A percentile compares a stretch with the other conserved stretches of the same genome.
Evolutionary conservation across 1,140 invertebrate species (phyloP).

Genomic region (Drosophila funebris): DNA sequence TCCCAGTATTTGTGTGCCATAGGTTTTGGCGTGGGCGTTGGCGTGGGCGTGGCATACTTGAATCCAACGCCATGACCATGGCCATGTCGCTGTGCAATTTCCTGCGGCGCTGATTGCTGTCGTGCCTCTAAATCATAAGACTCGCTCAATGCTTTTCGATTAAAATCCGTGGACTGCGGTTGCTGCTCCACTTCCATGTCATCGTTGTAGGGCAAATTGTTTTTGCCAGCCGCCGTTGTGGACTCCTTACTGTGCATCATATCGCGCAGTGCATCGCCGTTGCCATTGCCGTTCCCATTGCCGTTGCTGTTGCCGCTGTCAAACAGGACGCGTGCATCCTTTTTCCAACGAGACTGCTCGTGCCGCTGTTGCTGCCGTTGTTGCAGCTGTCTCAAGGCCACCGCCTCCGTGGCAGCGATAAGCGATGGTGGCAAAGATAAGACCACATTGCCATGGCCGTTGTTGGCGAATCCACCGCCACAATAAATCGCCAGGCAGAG

Average conservation of each 20-base stretch:
- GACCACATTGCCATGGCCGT: slow-evolving; percentile 68
- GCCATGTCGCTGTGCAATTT: slow-evolving; percentile 53
- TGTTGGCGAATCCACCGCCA: slow-evolving; percentile 56
- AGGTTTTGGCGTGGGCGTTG: neutral
- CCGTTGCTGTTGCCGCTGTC: slow-evolving; percentile 44
- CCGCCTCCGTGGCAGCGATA: slow-evolving; percentile 76
- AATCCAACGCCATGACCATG: slow-evolving; percentile 10
- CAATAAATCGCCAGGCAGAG: slow-evolving; percentile 81
- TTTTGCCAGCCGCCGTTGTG: slow-evolving; percentile 20
- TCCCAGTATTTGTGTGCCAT: slow-evolving; percentile 54
- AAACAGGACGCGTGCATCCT: slow-evolving; percentile 79
- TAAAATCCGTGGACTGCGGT: slow-evolving; percentile 61
- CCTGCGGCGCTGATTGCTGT: slow-evolving; percentile 72
- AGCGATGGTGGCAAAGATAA: slow-evolving; percentile 84
- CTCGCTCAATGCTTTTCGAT: slow-evolving; percentile 65
- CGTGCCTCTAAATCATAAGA: slow-evolving; percentile 69
- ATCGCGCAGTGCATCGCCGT: slow-evolving; percentile 52
- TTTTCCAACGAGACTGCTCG: slow-evolving; percentile 56
- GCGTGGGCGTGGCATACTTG: slow-evolving; percentile 56
- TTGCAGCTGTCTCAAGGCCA: slow-evolving; percentile 68
- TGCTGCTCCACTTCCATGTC: slow-evolving; percentile 24
- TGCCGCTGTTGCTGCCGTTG: slow-evolving; percentile 15
- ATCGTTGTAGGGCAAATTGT: slow-evolving; percentile 23
- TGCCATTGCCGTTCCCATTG: slow-evolving; percentile 31
- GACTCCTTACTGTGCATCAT: slow-evolving; percentile 46